A percentile compares a stretch with the other conserved stretches of the same genome.
phyloP scores from a whole-genome alignment of 2,113 vertebrate species.

The Lycaon pictus region DNA sequence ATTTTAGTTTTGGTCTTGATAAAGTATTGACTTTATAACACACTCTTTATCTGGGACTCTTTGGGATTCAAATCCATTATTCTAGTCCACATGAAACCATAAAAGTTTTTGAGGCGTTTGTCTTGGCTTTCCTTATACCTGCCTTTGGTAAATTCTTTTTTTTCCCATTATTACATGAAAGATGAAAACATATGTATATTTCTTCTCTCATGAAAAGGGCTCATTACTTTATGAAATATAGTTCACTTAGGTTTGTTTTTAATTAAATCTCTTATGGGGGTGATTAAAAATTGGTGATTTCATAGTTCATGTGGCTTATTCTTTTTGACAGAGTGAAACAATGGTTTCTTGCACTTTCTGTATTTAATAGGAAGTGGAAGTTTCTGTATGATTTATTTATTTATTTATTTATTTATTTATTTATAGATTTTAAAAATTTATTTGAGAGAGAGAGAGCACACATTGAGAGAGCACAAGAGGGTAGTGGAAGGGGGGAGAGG shows the following conservation, averaged over 20 bases:
- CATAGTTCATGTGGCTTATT: not conserved
- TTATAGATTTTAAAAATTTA: not conserved
- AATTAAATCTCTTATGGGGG: not conserved
- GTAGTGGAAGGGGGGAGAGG: not conserved
- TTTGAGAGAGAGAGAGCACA: not conserved
- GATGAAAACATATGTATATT: not conserved
- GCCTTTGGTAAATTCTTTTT: not conserved
- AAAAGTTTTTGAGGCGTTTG: not conserved
- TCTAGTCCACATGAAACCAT: not conserved
- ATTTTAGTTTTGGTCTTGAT: conserved; percentile 2
- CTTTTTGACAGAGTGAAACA: not conserved
- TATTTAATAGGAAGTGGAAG: not conserved
- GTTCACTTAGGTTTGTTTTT: not conserved
- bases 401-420: not conserved
- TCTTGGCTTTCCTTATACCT: not conserved
- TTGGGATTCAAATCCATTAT: not conserved
- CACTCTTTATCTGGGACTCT: not conserved
- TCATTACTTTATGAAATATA: not conserved
- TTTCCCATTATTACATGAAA: not conserved
- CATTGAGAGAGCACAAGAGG: not conserved
- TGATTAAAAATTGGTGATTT: not conserved
- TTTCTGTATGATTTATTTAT: not conserved
- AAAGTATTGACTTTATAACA: not conserved
- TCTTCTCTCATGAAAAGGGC: not conserved
- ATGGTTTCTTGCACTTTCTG: not conserved